These are phyloP conservation scores for Cheilosia scutellata DNA, from an alignment of 2,888 invertebrate species.

Conservation along the genomic window DNA sequence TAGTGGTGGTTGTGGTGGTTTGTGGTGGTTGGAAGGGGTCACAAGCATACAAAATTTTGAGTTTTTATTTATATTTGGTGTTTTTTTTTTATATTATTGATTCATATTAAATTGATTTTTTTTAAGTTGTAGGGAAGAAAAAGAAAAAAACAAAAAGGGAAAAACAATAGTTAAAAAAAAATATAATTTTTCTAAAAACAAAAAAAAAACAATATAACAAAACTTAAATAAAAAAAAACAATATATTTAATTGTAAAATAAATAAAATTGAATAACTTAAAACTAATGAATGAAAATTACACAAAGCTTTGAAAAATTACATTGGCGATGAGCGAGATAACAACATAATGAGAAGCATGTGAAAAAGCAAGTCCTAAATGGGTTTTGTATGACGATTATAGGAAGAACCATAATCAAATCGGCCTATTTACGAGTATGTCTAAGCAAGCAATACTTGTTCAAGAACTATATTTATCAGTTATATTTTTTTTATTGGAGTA, in stretches of 20 bases:
- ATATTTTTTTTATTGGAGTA: background rate
- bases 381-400: conserved; percentile 32
- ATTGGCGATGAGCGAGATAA: conserved; percentile 31
- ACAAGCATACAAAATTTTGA: conserved; percentile 60
- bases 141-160: conserved; percentile 79
- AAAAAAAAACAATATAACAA: conserved; percentile 51
- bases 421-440: background rate
- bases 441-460: conserved; percentile 41
- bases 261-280: conserved; percentile 65
- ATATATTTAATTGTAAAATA: conserved; percentile 53
- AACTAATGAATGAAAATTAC: conserved; percentile 37
- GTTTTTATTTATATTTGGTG: conserved; percentile 53
- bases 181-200: conserved; percentile 80
- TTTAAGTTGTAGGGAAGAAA: conserved; percentile 76
- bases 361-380: conserved; percentile 52
- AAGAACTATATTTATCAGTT: conserved; percentile 19
- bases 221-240: conserved; percentile 68
- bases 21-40: conserved; percentile 57
- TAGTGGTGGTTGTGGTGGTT: conserved; percentile 53
- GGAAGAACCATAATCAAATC: background rate
- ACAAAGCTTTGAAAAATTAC: conserved; percentile 51
- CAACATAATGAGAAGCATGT: conserved; percentile 57
- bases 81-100: conserved; percentile 60
- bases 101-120: conserved; percentile 54
- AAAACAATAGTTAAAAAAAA: conserved; percentile 80